Base-by-base conservation (phyloP, 2,888 invertebrate species). In the Nymphalis c-album region DNA sequence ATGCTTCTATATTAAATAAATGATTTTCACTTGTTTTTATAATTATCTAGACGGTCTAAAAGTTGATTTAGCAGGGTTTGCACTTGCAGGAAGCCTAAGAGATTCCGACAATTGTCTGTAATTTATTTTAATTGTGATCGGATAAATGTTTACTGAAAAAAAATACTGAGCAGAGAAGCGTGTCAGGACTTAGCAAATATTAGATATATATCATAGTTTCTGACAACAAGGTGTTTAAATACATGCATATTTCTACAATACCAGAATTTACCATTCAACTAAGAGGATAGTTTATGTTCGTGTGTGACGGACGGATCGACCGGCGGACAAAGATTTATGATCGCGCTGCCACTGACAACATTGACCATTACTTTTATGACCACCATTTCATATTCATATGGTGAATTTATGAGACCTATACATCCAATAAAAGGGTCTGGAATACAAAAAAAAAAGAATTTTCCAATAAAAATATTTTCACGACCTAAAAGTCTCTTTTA, bases 221-320 rank as follows among this genome's bases (percentile, higher is more conserved):
- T 2, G 18, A 18, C 31, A 26, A 26, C 26, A 6, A 55, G 35
- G 40, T 40, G 57, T 57, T 3, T 7, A 35, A 57, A 57, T 31
- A 35, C 18, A 10, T 18, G 26, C 8, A 50, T 31, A 17, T 31
- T 13, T 40, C 40, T 40, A 16, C 57, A 40, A 18, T 7, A 57
- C 40, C 18, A 40, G 35, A 8, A 57, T 40, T 57, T 57, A 57
- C 40, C 40, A 40, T 40, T 18, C 7, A 10, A 40, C 57, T 45
- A 46, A 51, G 48, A 51, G 61, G 48, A 51, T 46, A 63, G 63
- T 67, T 59, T 45, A 62, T 46, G 58, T 45, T 13, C 18, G 58
- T 22, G 50, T 67, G 67, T 67, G 67, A 67, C 62, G 58, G 67
- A 67, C 67, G 58, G 62, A 62, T 51, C 48, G 62, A 62, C 31